Evolutionary conservation across 2,888 invertebrate genomes (phyloP).

Genomic region (Polymixis lichenea): DNA sequence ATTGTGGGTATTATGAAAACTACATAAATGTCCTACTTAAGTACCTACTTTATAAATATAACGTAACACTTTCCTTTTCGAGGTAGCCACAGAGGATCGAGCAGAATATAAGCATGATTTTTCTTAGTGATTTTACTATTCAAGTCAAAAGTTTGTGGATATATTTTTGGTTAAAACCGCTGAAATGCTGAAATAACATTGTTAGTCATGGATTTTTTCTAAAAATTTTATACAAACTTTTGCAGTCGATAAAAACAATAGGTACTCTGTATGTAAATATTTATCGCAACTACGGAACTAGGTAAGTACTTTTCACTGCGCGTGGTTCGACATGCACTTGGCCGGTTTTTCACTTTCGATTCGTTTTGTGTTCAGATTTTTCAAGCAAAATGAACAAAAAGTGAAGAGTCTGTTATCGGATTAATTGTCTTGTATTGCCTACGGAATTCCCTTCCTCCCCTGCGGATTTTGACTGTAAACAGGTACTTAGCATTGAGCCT

Average conservation of each 20-base stretch:
- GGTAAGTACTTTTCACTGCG: background rate
- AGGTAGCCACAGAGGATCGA: background rate
- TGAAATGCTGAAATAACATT: background rate
- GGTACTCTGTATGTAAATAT: background rate
- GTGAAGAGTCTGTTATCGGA: background rate
- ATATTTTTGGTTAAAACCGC: background rate
- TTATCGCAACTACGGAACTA: background rate
- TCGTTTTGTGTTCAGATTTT: background rate
- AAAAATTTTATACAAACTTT: background rate
- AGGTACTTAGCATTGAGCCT: background rate
- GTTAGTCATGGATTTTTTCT: background rate
- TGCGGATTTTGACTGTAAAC: background rate
- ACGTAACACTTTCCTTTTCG: background rate
- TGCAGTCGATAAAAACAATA: background rate
- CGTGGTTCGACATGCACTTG: background rate
- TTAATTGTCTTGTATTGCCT: background rate
- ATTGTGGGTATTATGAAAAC: background rate
- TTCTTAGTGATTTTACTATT: background rate
- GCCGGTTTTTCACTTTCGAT: background rate
- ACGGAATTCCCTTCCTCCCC: too few species aligned
- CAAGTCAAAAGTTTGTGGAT: background rate
- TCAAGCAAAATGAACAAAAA: background rate
- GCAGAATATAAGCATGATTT: background rate
- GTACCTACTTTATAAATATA: background rate
- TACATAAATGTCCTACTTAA: background rate